Evolutionary conservation across 2,888 invertebrate species (phyloP).

Genomic region (Diaperis boleti): DNA sequence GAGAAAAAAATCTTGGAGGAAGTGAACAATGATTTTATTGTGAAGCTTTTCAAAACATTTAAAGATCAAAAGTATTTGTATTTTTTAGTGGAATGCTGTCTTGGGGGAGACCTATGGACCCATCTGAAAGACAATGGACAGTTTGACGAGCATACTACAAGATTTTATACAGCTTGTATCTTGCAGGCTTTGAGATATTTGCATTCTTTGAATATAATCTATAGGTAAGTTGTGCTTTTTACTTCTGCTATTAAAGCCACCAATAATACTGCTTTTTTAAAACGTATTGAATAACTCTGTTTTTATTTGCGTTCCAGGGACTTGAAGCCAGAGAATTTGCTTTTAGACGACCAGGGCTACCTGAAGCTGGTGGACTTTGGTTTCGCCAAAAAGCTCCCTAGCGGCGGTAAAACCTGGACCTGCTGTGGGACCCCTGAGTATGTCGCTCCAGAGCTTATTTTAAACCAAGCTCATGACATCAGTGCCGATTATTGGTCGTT

Average conservation of each 20-base stretch:
- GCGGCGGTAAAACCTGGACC: conserved; percentile 99
- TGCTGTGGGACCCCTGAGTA: conserved; percentile 99
- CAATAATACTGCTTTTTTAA: no score
- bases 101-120: conserved; percentile 99
- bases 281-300: no score
- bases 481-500: conserved; percentile 99
- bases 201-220: conserved; percentile 97
- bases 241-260: background rate
- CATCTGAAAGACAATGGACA: conserved; percentile 92
- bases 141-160: conserved; percentile 93
- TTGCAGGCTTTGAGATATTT: conserved; percentile 98
- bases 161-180: conserved; percentile 97
- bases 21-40: conserved; percentile 96
- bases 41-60: conserved; percentile 95
- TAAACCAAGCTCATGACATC: conserved; percentile 98
- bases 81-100: conserved; percentile 98
- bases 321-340: conserved; percentile 94
- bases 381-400: conserved; percentile 95
- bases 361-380: conserved; percentile 99
- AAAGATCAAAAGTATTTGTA: conserved; percentile 97
- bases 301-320: conserved; percentile 72
- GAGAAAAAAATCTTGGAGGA: conserved; percentile 99
- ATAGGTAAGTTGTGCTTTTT: no score
- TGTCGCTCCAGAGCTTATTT: conserved; percentile 98
- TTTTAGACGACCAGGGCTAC: conserved; percentile 90